Conservation (phyloP, 2,113 vertebrate genomes). For the Equus przewalskii region DNA sequence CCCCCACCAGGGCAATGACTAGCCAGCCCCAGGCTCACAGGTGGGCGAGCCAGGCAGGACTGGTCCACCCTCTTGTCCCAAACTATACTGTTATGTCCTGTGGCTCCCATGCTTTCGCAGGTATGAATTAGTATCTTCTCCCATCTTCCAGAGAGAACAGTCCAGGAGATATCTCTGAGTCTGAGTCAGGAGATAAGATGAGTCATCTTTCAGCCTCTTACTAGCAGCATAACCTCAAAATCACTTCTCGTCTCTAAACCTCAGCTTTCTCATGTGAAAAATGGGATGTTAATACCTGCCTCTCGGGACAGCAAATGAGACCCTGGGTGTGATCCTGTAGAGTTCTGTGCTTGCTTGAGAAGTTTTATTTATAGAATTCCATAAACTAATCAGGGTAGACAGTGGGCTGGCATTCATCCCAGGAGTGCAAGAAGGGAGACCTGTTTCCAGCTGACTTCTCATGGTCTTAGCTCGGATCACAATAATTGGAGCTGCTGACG, state of each 20-base stretch:
- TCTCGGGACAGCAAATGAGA: not conserved
- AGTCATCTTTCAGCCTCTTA: not conserved
- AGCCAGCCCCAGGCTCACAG: not conserved
- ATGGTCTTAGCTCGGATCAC: too few relatives aligned
- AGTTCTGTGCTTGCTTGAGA: not conserved
- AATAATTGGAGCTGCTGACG: not conserved
- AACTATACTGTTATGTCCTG: not conserved
- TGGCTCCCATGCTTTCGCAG: not conserved
- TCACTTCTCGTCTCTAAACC: not conserved
- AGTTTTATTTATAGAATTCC: not conserved
- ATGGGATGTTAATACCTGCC: not conserved
- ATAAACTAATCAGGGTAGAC: not conserved
- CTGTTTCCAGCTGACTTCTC: too few relatives aligned
- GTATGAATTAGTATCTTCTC: not conserved
- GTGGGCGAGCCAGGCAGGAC: not conserved
- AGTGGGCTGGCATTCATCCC: not conserved
- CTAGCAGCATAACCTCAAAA: not conserved
- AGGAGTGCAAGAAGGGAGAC: not conserved
- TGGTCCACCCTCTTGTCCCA: not conserved
- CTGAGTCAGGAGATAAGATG: not conserved
- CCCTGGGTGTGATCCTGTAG: not conserved
- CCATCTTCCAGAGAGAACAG: not conserved
- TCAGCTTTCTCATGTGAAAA: constrained; percentile 26
- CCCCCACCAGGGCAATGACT: not conserved
- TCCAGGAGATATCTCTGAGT: not conserved